Percentiles rank a stretch among this genome's conserved stretches.
Conservation (phyloP, 2,113 vertebrate genomes). For the Emydocephalus ijimae region DNA sequence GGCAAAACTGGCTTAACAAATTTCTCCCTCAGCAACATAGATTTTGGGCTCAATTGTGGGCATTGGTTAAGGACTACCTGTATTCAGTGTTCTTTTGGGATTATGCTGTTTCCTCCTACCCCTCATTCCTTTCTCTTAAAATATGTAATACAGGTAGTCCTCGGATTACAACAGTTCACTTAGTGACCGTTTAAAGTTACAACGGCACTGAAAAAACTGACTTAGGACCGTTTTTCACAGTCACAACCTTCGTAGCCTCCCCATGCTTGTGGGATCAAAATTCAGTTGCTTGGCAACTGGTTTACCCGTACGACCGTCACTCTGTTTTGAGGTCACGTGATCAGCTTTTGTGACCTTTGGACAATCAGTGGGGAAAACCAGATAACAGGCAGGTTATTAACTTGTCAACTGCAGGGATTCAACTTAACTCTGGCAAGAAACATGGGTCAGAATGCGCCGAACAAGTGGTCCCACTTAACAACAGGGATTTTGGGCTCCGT, state of each 20-base stretch:
- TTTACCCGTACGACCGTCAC: neutral
- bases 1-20: no score
- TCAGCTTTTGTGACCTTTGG: neutral
- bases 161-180: neutral
- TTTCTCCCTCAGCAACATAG: no score
- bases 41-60: no score
- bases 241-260: neutral
- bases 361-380: no score
- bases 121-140: no score
- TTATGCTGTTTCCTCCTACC: neutral
- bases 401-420: no score
- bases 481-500: no score
- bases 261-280: neutral
- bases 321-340: neutral
- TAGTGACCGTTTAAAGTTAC: neutral
- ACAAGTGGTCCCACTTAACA: no score
- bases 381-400: no score
- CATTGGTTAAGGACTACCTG: neutral
- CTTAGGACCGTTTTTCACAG: neutral
- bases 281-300: neutral
- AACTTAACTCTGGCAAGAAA: no score
- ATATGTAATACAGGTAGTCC: neutral
- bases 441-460: no score
- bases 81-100: neutral
- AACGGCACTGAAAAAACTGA: neutral